These are phyloP conservation scores for Trissolcus basalis DNA, from an alignment of 1,140 invertebrate genomes.

Conservation along the genomic window DNA sequence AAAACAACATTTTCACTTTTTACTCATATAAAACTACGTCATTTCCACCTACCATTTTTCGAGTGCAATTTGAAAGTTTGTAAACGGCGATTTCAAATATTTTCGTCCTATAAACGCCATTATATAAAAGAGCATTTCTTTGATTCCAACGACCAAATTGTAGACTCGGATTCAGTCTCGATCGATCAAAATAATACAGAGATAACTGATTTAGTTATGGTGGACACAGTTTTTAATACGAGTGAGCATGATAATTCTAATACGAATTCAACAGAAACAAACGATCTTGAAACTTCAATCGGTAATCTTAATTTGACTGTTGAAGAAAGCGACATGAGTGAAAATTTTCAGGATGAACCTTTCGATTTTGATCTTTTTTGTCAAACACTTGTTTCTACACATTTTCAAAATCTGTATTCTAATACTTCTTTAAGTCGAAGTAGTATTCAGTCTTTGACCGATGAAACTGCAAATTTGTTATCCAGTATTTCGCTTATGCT, in stretches of 20 bases:
- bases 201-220: no score
- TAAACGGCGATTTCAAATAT: not conserved
- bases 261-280: no score
- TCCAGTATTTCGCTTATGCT: constrained; percentile 21
- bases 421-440: constrained; percentile 13
- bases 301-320: not conserved
- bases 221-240: no score
- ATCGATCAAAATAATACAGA: no score
- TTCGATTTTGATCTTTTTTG: constrained; percentile 5
- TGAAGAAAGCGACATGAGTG: not conserved
- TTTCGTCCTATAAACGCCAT: not conserved
- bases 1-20: not conserved
- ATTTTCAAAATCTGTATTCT: constrained; percentile 2
- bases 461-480: constrained; percentile 24
- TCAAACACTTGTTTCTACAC: not conserved
- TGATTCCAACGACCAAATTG: no score
- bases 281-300: no score
- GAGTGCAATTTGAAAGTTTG: not conserved
- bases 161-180: no score
- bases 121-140: constrained; percentile 1
- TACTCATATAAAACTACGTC: constrained; percentile 1
- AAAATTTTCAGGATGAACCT: no score
- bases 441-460: constrained; percentile 8
- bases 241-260: no score
- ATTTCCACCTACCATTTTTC: not conserved